Evolutionary conservation across 2,888 invertebrate species (phyloP).

Genomic region (Cylloceria caligata): DNA sequence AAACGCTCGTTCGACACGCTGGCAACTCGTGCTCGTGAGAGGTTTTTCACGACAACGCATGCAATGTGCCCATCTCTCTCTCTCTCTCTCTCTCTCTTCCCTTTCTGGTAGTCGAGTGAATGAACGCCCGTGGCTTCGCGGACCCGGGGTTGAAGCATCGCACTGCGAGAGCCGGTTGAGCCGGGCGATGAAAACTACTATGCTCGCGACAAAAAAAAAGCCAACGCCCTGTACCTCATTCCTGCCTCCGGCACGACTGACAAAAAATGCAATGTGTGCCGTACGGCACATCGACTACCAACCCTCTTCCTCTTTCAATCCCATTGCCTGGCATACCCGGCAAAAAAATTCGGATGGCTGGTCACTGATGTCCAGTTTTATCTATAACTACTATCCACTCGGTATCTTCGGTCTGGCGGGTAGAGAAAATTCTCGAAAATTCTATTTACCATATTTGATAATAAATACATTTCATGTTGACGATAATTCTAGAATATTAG

Average conservation of each 20-base stretch:
- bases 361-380: not conserved
- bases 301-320: not conserved
- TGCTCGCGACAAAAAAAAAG: not conserved
- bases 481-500: not conserved
- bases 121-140: not conserved
- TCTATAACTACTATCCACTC: not conserved
- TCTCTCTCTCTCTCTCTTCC: not conserved
- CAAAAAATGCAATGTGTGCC: slow-evolving; percentile 51
- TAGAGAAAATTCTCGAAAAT: not conserved
- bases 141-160: not conserved
- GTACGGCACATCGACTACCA: slow-evolving; percentile 10
- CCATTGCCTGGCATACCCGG: not conserved
- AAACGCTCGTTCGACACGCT: slow-evolving; percentile 53
- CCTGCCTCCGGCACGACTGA: not conserved
- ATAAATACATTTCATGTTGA: no score
- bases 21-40: slow-evolving; percentile 22
- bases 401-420: not conserved
- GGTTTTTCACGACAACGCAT: slow-evolving; percentile 16
- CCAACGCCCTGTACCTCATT: not conserved
- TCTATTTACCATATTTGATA: not conserved
- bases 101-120: no score
- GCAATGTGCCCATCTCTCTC: slow-evolving; percentile 4
- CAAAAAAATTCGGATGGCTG: slow-evolving; percentile 5
- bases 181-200: slow-evolving; percentile 1
- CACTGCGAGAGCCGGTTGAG: slow-evolving; percentile 6